Evolutionary conservation across 2,797 vertebrate species (phyloP), one percentile per base, ranked within the genome.

Genomic region (Phaenicophaeus curvirostris): DNA sequence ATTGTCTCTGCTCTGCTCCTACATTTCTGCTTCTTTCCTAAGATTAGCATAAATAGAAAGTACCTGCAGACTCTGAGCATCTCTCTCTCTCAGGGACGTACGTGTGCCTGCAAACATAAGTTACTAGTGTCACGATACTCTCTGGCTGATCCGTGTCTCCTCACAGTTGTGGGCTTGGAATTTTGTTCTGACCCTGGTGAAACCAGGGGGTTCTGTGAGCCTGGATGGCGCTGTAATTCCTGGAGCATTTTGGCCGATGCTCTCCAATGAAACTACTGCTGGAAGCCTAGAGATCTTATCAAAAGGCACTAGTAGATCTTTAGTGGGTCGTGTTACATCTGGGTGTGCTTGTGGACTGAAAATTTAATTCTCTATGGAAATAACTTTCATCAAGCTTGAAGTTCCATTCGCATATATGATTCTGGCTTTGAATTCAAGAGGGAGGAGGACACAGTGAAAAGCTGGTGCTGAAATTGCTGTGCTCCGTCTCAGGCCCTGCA

Each of bases 141-240:
- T 39, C 35, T 76, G 65, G 31, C 41, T 87, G 66, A 86, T 35
- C 62, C 0, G 0, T 42, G 17, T 35, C 42, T 68, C 6, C 65
- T 81, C 25, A 2, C 39, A 33, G 15, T 4, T 55, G 14, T 33
- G 42, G 58, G 30, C 19, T 63, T 65, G 42, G 39, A 72, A 20
- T 46, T 39, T 31, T 51, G 23, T 65, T 68, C 28, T 61, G 42
- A 39, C 35, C n/a, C 27, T 77, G 51, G 51, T 16, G 54, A 80
- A 89, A 48, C 0, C 2, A 48, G 16, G 6, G 28, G 17, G 12
- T 68, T 74, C 54, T 61, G n/a, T 46, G 54, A 67, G 37, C 57
- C 18, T 67, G 48, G 33, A 23, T 68, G 0, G 0, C 1, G 0
- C n/a, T 59, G 28, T 54, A 44, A 4, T 66, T 80, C 48, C 68